Evolutionary conservation across 2,113 vertebrate genomes (phyloP).

Genomic region (Rhadina sibilatrix): DNA sequence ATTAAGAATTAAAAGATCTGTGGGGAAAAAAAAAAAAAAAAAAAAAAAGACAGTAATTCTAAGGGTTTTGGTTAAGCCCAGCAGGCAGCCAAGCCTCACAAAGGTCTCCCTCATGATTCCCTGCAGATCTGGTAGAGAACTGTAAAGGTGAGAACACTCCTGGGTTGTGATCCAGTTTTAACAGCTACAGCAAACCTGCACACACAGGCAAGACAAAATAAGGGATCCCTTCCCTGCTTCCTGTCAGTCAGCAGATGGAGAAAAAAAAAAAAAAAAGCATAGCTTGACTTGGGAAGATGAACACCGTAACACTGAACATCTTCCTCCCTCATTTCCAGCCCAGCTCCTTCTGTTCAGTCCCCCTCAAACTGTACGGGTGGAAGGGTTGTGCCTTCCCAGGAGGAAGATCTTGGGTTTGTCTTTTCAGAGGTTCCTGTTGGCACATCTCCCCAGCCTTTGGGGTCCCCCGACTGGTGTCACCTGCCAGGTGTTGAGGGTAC

Average conservation of each 20-base stretch:
- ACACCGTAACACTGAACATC: rapidly evolving
- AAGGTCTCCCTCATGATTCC: neutral
- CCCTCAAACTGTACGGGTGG: neutral
- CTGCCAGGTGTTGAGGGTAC: neutral
- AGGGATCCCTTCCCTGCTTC: neutral
- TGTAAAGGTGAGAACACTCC: neutral
- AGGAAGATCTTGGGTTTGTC: neutral
- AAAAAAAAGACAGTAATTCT: neutral
- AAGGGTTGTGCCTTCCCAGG: neutral
- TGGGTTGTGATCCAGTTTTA: neutral
- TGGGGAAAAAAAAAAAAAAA: neutral
- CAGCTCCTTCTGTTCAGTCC: neutral
- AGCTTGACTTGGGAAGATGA: neutral
- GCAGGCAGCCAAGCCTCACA: neutral
- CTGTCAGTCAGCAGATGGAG: rapidly evolving
- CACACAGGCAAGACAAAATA: neutral
- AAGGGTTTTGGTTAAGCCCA: neutral
- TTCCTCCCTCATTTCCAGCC: neutral
- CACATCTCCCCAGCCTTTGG: neutral
- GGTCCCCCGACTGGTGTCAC: neutral
- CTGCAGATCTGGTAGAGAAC: neutral
- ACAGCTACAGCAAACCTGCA: neutral
- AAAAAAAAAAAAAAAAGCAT: neutral
- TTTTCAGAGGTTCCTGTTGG: rapidly evolving
- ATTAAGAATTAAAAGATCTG: neutral